phyloP scores from a whole-genome alignment of 2,888 invertebrate genomes.

The Parnassius glacialis region DNA sequence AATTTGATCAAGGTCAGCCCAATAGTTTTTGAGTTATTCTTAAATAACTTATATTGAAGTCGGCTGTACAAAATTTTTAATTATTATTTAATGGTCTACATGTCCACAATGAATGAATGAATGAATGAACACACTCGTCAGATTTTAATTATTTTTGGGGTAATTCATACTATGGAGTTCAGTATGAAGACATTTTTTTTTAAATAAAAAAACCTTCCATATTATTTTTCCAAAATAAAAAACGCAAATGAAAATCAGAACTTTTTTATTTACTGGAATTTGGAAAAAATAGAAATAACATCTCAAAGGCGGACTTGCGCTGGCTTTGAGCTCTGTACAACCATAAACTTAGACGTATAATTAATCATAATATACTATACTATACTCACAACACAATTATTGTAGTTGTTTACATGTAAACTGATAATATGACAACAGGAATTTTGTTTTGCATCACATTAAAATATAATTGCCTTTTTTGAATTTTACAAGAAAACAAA shows the following conservation, averaged over 20 bases:
- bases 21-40: too few relatives aligned
- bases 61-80: too few relatives aligned
- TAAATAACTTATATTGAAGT: too few relatives aligned
- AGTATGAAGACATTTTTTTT: too few relatives aligned
- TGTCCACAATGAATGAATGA: too few relatives aligned
- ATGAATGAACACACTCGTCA: too few relatives aligned
- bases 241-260: conserved; percentile 55
- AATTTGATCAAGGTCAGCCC: too few relatives aligned
- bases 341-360: conserved; percentile 37
- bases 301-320: conserved; percentile 57
- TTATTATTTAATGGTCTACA: too few relatives aligned
- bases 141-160: too few relatives aligned
- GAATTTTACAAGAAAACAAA: conserved; percentile 1
- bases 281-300: conserved; percentile 63
- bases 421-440: conserved; percentile 28
- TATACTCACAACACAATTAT: conserved; percentile 54
- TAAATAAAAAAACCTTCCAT: too few relatives aligned
- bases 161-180: too few relatives aligned
- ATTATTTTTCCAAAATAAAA: conserved; percentile 37
- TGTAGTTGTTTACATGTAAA: conserved; percentile 31
- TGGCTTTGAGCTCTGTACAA: conserved; percentile 65
- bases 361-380: conserved; percentile 8
- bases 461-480: background rate
- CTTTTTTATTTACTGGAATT: conserved; percentile 70
- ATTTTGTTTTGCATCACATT: conserved; percentile 22